Conservation (phyloP, 2,888 invertebrate genomes). For the Falcaria lacertinaria region DNA sequence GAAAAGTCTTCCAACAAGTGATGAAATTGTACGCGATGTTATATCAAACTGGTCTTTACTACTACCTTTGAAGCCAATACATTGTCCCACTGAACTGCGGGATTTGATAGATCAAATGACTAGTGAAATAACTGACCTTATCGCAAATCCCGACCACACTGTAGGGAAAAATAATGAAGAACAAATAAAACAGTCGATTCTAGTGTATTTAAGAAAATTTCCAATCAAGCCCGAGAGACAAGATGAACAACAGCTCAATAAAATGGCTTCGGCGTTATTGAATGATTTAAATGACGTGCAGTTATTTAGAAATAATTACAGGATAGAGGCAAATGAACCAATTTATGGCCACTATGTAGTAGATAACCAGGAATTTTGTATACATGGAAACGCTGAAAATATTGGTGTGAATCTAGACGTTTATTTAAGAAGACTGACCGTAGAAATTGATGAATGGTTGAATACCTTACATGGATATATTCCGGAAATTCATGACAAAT, state of each 20-base stretch:
- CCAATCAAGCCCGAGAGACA: slow-evolving; percentile 3
- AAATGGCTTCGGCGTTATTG: slow-evolving; percentile 2
- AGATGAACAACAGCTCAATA: slow-evolving; percentile 5
- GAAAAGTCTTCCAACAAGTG: background rate
- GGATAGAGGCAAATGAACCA: background rate
- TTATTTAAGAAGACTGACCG: slow-evolving; percentile 31
- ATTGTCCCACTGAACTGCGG: background rate
- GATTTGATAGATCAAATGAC: slow-evolving; percentile 4
- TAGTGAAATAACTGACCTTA: background rate
- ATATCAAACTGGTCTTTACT: slow-evolving; percentile 3
- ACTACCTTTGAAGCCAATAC: slow-evolving; percentile 1
- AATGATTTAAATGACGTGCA: background rate
- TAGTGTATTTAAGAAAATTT: slow-evolving; percentile 3
- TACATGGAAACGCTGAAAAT: slow-evolving; percentile 4
- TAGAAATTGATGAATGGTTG: slow-evolving; percentile 53
- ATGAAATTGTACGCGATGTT: background rate
- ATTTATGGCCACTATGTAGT: background rate
- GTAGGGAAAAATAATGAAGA: background rate
- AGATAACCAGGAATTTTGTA: background rate
- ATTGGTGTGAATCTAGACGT: slow-evolving; percentile 22
- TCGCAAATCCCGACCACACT: background rate
- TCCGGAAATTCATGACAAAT: slow-evolving; percentile 21
- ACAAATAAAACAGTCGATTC: slow-evolving; percentile 3
- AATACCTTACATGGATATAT: slow-evolving; percentile 21
- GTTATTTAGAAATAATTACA: background rate